phyloP scores from a whole-genome alignment of 2,888 invertebrate species.

The Byasa hedistus region DNA sequence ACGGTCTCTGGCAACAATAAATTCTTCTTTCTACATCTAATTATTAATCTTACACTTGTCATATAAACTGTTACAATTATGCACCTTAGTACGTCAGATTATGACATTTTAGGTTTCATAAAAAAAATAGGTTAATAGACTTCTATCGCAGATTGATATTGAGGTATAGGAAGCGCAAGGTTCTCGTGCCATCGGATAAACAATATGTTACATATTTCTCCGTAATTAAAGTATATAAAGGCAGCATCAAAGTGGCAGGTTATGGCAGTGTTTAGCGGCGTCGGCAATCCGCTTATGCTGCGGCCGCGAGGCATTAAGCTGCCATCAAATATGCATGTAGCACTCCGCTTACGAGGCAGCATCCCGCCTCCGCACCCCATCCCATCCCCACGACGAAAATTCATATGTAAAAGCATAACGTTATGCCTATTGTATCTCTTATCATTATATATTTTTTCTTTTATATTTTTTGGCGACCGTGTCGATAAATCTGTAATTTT shows the following conservation, averaged over 20 bases:
- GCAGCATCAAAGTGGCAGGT: slow-evolving; percentile 36
- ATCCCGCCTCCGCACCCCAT: slow-evolving; percentile 19
- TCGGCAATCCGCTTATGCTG: slow-evolving; percentile 61
- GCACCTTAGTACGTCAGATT: too few relatives aligned
- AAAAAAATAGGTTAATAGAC: too few relatives aligned
- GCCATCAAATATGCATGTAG: slow-evolving; percentile 66
- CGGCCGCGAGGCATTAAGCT: slow-evolving; percentile 49
- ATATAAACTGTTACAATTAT: too few relatives aligned
- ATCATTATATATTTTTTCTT: background rate
- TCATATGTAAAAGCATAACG: slow-evolving; percentile 5
- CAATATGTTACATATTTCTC: background rate
- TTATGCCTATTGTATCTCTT: background rate
- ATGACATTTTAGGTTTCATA: too few relatives aligned
- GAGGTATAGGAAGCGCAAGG: background rate
- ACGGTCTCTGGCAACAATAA: too few relatives aligned
- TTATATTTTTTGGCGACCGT: too few relatives aligned
- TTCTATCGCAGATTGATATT: background rate
- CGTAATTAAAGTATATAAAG: background rate
- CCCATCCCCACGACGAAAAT: slow-evolving; percentile 2
- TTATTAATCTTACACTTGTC: too few relatives aligned
- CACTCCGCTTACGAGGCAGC: slow-evolving; percentile 37
- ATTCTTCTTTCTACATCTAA: too few relatives aligned
- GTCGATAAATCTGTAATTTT: too few relatives aligned
- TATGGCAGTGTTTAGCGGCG: slow-evolving; percentile 60
- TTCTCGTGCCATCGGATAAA: background rate